Evolutionary conservation across 2,888 invertebrate genomes (phyloP), one percentile per base, ranked within the genome.

Genomic region (Bhutanitis thaidina): DNA sequence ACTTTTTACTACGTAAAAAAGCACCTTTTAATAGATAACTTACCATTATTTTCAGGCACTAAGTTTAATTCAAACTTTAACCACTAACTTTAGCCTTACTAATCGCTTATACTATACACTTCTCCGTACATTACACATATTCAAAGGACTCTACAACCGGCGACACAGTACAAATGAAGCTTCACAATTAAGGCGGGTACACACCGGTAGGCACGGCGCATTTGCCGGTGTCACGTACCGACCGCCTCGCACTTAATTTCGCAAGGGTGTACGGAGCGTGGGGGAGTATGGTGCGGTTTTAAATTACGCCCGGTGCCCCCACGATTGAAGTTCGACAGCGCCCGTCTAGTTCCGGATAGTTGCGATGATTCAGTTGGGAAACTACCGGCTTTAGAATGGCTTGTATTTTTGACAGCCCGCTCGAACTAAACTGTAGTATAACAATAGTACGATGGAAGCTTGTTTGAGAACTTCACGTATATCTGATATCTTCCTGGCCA

Each of bases 141-240:
- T 41, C 37, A 25, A 36, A 34, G 20, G 39, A 44, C 16, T 34
- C 34, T 34, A 34, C 30, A 30, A 12, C 27, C 53, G 55, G 55
- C 51, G 56, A 56, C 72, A 65, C 59, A 67, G 63, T 69, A 80
- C 78, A 82, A 83, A 86, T 82, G 82, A 76, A 79, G 78, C 77
- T 72, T 74, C 70, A 80, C 80, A 82, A 86, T 85, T 80, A 85
- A 83, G 83, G 80, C 74, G 73, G 68, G 77, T 71, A 78, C 75
- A 81, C 78, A 79, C 74, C 67, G 67, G 65, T 76, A 83, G 78
- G 79, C 75, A 74, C 73, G 67, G 71, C 74, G 76, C 85, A 86
- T 87, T 87, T 85, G 84, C 85, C 74, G 81, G 77, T 83, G 88
- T 88, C 88, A 86, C 87, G 83, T 79, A 70, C 70, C 80, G 70